Evolutionary conservation across 2,113 vertebrate species (phyloP), one percentile per base, ranked within the genome.

Genomic region (Corythaixoides concolor): DNA sequence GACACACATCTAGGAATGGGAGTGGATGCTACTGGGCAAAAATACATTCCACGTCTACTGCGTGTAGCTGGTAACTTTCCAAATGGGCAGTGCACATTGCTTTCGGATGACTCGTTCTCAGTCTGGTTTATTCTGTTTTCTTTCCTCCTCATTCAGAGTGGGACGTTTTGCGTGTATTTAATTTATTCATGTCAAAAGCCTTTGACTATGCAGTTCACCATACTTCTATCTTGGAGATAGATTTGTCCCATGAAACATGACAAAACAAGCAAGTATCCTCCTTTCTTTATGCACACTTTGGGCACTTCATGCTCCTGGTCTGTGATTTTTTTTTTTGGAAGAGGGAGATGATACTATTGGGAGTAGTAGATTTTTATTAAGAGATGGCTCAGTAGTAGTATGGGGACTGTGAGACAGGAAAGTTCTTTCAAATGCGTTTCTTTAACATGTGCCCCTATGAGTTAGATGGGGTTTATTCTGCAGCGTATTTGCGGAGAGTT

Each of bases 1-100:
- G 82, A 62, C 92, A 91, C 74, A 66, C 10, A 39, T 90, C 59
- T 93, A 94, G 88, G 93, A 96, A 90, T 53, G 59, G 63, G 55
- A 88, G 59, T 69, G 55, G 50, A 74, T 92, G 88, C 92, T 95
- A 59, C 90, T 77, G 85, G 85, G 86, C 64, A 94, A 56, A 93
- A 96, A 89, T 86, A 83, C 85, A 92, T 96, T 96, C 96, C 95
- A 88, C 35, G 56, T 90, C 68, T 90, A 23, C 87, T 93, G 83
- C 47, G 73, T 95, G 68, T 74, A 67, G 68, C 90, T 95, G 88
- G 76, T 81, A 49, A 9, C 8, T 9, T 72, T 96, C 93, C 90
- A 87, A 37, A 35, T 37, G 60, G 64, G 70, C 85, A 72, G 52
- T 37, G 70, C 83, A 60, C 84, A 64, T 87, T 90, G 64, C 88